Evolutionary conservation across 2,797 vertebrate genomes (phyloP).

Genomic region (Rhinophrynus dorsalis): DNA sequence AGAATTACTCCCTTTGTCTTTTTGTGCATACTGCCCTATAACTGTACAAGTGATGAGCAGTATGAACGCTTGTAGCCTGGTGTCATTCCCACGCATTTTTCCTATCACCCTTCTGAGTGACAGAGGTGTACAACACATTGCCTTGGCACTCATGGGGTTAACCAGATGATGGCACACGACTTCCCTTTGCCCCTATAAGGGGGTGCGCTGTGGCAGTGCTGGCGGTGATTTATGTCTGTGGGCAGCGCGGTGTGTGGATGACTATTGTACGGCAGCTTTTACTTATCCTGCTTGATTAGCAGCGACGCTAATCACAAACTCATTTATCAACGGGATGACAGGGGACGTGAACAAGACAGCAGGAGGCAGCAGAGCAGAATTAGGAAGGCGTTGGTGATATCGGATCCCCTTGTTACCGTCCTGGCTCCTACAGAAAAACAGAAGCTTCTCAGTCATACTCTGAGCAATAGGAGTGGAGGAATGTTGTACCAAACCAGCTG

Average conservation of each 20-base stretch:
- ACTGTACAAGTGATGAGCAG: too few species aligned
- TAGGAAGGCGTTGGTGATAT: background rate
- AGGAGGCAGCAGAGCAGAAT: background rate
- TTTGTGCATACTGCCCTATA: too few species aligned
- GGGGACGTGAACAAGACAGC: background rate
- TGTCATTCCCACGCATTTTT: too few species aligned
- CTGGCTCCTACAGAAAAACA: background rate
- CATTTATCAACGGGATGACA: conserved; percentile 52
- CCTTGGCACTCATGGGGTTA: too few species aligned
- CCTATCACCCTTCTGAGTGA: too few species aligned
- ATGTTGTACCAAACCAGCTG: too few species aligned
- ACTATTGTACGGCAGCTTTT: conserved; percentile 41
- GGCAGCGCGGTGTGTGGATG: conserved; percentile 26
- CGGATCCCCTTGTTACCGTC: background rate
- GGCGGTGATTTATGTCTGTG: conserved; percentile 55
- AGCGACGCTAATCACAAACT: conserved; percentile 40
- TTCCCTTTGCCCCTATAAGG: background rate
- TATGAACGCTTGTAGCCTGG: too few species aligned
- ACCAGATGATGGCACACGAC: too few species aligned
- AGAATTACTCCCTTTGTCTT: too few species aligned
- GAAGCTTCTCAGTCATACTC: too few species aligned
- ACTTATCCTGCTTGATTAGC: conserved; percentile 51
- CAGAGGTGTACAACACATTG: too few species aligned
- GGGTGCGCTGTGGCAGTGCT: background rate
- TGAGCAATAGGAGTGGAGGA: too few species aligned